phyloP scores from a whole-genome alignment of 2,888 invertebrate genomes.

The Aphidoletes aphidimyza region DNA sequence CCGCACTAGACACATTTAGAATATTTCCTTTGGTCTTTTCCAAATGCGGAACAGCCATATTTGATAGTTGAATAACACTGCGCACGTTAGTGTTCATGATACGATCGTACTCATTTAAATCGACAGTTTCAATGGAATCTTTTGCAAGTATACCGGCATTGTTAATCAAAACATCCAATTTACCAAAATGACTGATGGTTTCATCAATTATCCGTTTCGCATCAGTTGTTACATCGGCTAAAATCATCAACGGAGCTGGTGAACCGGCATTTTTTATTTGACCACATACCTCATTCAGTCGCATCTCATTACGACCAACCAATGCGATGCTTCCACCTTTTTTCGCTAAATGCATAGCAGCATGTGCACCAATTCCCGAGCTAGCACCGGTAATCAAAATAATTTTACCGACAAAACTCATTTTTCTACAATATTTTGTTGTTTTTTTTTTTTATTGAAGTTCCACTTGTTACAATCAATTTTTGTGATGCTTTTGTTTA shows the following conservation, averaged over 20 bases:
- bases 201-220: slow-evolving; percentile 74
- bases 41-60: slow-evolving; percentile 87
- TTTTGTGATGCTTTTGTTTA: too few relatives aligned
- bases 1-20: slow-evolving; percentile 95
- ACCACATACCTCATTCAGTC: too few relatives aligned
- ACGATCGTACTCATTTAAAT: slow-evolving; percentile 86
- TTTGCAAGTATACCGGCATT: slow-evolving; percentile 87
- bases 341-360: too few relatives aligned
- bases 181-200: slow-evolving; percentile 79
- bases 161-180: slow-evolving; percentile 84
- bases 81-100: slow-evolving; percentile 91
- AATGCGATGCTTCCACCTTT: too few relatives aligned
- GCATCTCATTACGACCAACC: too few relatives aligned
- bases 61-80: slow-evolving; percentile 83
- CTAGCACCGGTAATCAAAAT: too few relatives aligned
- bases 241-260: slow-evolving; percentile 22
- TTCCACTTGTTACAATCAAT: too few relatives aligned
- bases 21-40: slow-evolving; percentile 85
- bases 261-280: too few relatives aligned
- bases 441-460: too few relatives aligned
- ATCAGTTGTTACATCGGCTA: slow-evolving; percentile 64
- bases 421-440: too few relatives aligned
- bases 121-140: slow-evolving; percentile 87
- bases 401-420: slow-evolving; percentile 41
- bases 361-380: too few relatives aligned